Conservation (phyloP, 2,797 vertebrate genomes). For the Chaetodon trifasciatus region DNA sequence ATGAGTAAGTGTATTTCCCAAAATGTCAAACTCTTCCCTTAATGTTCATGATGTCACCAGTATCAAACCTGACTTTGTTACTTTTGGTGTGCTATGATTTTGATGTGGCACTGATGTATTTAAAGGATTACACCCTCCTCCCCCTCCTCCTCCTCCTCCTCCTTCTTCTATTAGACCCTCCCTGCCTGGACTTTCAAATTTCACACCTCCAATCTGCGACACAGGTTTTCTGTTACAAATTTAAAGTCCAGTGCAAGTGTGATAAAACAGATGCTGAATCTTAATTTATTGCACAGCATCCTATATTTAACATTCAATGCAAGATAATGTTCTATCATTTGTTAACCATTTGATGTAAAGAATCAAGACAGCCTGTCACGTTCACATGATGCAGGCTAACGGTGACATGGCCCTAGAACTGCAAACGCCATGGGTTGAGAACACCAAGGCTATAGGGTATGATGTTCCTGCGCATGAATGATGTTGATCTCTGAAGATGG, state of each 20-base stretch:
- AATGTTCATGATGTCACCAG: neutral
- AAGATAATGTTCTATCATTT: conserved; percentile 6
- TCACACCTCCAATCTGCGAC: neutral
- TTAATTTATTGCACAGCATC: neutral
- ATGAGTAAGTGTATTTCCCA: neutral
- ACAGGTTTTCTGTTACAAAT: neutral
- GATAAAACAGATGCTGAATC: neutral
- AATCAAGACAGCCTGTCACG: conserved; percentile 42
- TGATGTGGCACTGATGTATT: neutral
- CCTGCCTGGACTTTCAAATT: neutral
- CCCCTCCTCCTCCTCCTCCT: neutral
- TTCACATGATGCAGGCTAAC: conserved; percentile 18
- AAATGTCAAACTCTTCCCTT: neutral
- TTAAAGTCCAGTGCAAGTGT: neutral
- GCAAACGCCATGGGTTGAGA: conserved; percentile 49
- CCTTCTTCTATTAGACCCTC: conserved; percentile 2
- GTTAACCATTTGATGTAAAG: conserved; percentile 40
- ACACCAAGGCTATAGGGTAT: conserved; percentile 42
- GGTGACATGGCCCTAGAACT: conserved; percentile 31
- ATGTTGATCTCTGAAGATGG: conserved; percentile 43
- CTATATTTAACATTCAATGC: neutral
- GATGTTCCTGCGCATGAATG: conserved; percentile 66
- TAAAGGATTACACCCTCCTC: neutral
- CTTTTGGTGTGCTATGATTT: neutral
- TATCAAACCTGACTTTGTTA: neutral